Conservation (phyloP, 2,888 invertebrate genomes). For the Eristalis tenax region DNA sequence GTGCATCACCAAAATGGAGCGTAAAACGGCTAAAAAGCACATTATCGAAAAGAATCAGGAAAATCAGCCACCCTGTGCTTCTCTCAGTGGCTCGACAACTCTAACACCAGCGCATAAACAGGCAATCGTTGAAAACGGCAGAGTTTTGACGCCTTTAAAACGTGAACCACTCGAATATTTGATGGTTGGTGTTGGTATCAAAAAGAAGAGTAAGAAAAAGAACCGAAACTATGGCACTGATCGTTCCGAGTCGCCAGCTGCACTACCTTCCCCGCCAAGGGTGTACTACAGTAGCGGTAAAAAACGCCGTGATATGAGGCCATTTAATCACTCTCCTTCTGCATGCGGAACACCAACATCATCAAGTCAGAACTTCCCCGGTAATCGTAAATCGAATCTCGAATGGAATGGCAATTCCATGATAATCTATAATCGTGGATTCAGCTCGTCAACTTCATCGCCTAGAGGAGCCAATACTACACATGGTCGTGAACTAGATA, state of each 20-base stretch:
- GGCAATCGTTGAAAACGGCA: slow-evolving; percentile 78
- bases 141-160: slow-evolving; percentile 85
- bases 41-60: slow-evolving; percentile 79
- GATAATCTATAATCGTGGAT: slow-evolving; percentile 86
- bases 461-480: slow-evolving; percentile 78
- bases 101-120: slow-evolving; percentile 72
- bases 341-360: slow-evolving; percentile 62
- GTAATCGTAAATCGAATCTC: slow-evolving; percentile 64
- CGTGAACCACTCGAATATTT: slow-evolving; percentile 89
- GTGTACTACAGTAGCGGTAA: slow-evolving; percentile 84
- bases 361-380: slow-evolving; percentile 34
- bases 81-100: slow-evolving; percentile 66
- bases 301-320: slow-evolving; percentile 83
- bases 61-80: slow-evolving; percentile 76
- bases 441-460: slow-evolving; percentile 74
- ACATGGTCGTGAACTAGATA: slow-evolving; percentile 77
- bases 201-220: slow-evolving; percentile 87
- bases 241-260: slow-evolving; percentile 86
- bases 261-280: slow-evolving; percentile 86
- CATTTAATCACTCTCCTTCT: slow-evolving; percentile 81
- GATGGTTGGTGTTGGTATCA: slow-evolving; percentile 85
- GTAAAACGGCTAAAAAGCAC: slow-evolving; percentile 81
- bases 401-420: slow-evolving; percentile 88
- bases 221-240: slow-evolving; percentile 83
- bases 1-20: slow-evolving; percentile 84